Conservation (phyloP, 1,140 invertebrate species). For the Sarcophaga peregrina region DNA sequence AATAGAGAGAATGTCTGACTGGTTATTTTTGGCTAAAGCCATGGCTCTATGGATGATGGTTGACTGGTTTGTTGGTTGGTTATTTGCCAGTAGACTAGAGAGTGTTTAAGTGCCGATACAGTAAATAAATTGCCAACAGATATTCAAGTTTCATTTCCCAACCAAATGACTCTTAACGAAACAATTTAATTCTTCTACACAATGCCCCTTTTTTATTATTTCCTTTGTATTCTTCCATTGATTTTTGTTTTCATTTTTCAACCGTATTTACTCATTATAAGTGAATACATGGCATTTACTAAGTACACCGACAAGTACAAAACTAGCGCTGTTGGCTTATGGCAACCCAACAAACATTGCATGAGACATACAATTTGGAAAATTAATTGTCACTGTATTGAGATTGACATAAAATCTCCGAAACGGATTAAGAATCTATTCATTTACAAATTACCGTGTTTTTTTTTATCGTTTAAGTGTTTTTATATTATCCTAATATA, state of each 20-base stretch:
- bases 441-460: too few species aligned
- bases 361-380: too few species aligned
- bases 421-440: too few species aligned
- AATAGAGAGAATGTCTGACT: neutral
- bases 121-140: conserved; percentile 8
- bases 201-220: too few species aligned
- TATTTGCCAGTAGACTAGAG: neutral
- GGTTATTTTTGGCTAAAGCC: neutral
- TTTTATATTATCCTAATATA: too few species aligned
- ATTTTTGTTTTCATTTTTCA: neutral
- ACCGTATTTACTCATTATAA: neutral
- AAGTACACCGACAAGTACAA: too few species aligned
- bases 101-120: conserved; percentile 8
- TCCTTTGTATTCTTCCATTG: neutral
- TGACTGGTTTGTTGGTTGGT: neutral
- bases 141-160: conserved; percentile 6
- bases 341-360: too few species aligned
- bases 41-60: neutral
- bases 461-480: too few species aligned
- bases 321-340: too few species aligned
- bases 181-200: neutral
- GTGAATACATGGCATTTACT: neutral
- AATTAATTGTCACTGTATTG: too few species aligned
- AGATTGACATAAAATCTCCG: too few species aligned
- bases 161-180: conserved; percentile 24